Base-by-base conservation (phyloP, 2,888 invertebrate genomes). In the Hirtodrosophila histrioides region DNA sequence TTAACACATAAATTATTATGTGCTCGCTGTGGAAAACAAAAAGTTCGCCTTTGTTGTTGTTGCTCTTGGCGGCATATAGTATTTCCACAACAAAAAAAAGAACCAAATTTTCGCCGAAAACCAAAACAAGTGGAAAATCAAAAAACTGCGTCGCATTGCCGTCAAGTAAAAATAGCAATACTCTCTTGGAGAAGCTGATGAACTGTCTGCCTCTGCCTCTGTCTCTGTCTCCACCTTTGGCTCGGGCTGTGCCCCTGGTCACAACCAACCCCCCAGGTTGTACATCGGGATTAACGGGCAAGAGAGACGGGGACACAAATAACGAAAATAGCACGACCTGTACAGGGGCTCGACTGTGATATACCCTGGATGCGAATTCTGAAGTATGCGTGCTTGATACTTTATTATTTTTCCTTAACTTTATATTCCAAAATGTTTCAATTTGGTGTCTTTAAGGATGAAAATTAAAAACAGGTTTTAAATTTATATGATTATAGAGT, bases 1-100 rank as follows among this genome's bases (percentile, higher is more conserved):
- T 53, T 17, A 51, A 37, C 74, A 70, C 62, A 67, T 65, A 70
- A 83, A 76, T 72, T 73, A 67, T 57, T 61, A 41, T 58, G 56
- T 35, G 60, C 10, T 36, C 23, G 63, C 46, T 46, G 46, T 60
- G 45, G 35, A 69, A 64, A 74, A 71, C 51, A 78, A 72, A 78
- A 57, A 31, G 60, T 67, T 60, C 37, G 31, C 27, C 49, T 40
- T 61, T 60, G 35, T 17, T 29, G 40, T 63, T 41, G 45, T 64
- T 78, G 43, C 36, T 43, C 43, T 54, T 65, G 54, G 54, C 63
- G 43, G 48, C 60, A 35, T 36, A 45, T 29, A 39, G n/a, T n/a
- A 57, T 60, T 63, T 75, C 31, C 61, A 55, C 46, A 54, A 37
- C 36, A 63, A n/a, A 51, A 51, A 53, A 48, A n/a, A n/a, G n/a